Percentiles rank a stretch among this genome's conserved stretches.
Evolutionary conservation across 1,140 invertebrate genomes (phyloP).

Genomic region (Adelges cooleyi): DNA sequence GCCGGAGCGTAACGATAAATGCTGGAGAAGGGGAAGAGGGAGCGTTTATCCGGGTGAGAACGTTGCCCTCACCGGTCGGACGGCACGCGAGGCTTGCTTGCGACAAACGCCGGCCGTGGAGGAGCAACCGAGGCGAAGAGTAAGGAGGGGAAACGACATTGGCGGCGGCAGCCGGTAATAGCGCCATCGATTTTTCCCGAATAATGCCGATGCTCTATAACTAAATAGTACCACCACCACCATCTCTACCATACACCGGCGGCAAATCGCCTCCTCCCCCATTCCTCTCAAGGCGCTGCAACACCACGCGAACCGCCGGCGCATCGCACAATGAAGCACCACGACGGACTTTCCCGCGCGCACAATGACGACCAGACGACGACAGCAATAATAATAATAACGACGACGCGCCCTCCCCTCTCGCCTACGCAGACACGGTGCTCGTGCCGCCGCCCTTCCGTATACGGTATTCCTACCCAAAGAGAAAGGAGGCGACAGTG

Average conservation of each 20-base stretch:
- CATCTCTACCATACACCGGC: not conserved
- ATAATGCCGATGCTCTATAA: conserved; percentile 1
- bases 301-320: not conserved
- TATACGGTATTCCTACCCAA: not conserved
- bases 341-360: conserved; percentile 19
- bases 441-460: not conserved
- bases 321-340: not conserved
- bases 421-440: not conserved
- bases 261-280: too few species aligned
- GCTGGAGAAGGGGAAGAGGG: too few species aligned
- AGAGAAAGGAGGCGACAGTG: not conserved
- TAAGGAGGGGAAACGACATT: not conserved
- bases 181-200: conserved; percentile 25
- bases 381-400: not conserved
- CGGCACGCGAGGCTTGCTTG: not conserved
- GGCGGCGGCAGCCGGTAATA: conserved; percentile 10
- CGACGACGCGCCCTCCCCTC: not conserved
- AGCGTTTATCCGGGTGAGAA: conserved; percentile 2
- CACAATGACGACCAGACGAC: not conserved
- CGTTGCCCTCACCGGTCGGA: not conserved
- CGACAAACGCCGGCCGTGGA: not conserved
- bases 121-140: not conserved
- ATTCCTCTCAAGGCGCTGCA: too few species aligned
- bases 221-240: not conserved
- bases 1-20: too few species aligned